These are phyloP conservation scores for Ascidia mentula DNA, from an alignment of 23 tunicate species.

Conservation along the genomic window DNA sequence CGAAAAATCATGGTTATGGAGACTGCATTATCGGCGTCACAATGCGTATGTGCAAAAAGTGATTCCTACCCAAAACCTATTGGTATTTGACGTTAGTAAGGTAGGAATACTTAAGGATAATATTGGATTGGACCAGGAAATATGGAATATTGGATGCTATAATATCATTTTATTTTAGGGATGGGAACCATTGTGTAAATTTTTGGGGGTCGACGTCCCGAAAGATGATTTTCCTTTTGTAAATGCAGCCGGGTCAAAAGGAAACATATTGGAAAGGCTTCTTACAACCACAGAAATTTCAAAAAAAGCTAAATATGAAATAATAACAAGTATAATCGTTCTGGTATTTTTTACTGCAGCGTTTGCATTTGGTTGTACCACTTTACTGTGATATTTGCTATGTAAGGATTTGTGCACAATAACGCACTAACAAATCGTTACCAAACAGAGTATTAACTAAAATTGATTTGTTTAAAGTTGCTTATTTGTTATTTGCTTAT, in stretches of 20 bases:
- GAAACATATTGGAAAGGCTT: conserved; percentile 36
- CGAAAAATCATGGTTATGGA: conserved; percentile 50
- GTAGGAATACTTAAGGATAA: conserved; percentile 31
- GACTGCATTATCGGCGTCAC: conserved; percentile 47
- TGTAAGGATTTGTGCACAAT: too few relatives aligned
- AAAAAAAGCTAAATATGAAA: conserved; percentile 15
- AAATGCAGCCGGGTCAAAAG: conserved; percentile 56
- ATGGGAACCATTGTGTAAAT: conserved; percentile 64
- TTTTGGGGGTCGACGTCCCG: conserved; percentile 43
- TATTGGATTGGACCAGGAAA: background rate
- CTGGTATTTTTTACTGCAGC: background rate
- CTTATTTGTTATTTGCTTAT: too few relatives aligned
- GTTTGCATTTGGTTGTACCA: too few relatives aligned
- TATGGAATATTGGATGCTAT: background rate
- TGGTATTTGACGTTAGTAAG: conserved; percentile 39
- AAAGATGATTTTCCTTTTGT: conserved; percentile 49
- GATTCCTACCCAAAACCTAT: conserved; percentile 40
- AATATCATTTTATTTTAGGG: conserved; percentile 48
- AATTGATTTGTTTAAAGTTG: too few relatives aligned
- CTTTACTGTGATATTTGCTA: too few relatives aligned
- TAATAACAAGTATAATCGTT: background rate
- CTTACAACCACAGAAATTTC: conserved; percentile 11
- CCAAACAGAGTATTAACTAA: too few relatives aligned
- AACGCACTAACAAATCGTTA: too few relatives aligned
- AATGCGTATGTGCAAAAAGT: conserved; percentile 46